Base-by-base conservation (phyloP, 2,113 vertebrate species). In the Dicrurus megarhynchus region DNA sequence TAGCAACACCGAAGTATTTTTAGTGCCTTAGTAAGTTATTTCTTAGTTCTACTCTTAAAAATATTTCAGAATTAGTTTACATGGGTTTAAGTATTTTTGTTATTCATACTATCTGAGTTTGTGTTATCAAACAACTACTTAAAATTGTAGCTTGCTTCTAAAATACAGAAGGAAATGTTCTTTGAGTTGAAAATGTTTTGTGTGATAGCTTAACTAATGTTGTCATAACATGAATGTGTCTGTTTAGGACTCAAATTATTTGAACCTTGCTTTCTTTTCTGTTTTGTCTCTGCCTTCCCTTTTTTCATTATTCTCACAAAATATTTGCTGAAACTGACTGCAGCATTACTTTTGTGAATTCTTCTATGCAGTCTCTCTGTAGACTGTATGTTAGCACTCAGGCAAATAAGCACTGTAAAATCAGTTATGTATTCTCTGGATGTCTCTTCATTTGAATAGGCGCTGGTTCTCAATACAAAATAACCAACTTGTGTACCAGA, bases 391-490 rank as follows among this genome's bases (percentile, higher is more conserved):
- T 69, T 73, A 75, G 32, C 16, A 35, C 49, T 52, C 2, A 7
- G 35, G 77, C 24, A 27, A 41, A 41, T 61, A 73, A 93, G 65
- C 16, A 26, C 78, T 52, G 32, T 63, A 28, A 86, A 79, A 35
- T 86, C 28, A 89, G 41, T 83, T 81, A 67, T 9, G 13, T 88
- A 22, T 94, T 91, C 89, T 76, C 77, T 93, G 82, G 83, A 76
- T 91, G 87, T 60, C 95, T 96, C 97, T 97, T 50, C 96, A 37
- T 96, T 98, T 98, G 74, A 96, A 92, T 98, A 99, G 99, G 98
- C 99, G 99, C 95, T 99, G 99, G 99, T 99, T 99, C 98, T 99
- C 99, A 70, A 99, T 99, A 98, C 99, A 99, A 96, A 99, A 99
- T 97, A 99, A 99, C 98, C 99, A 99, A 96, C 98, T 99, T 65